Percentiles rank a stretch among this genome's conserved stretches.
Conservation (phyloP, 2,888 invertebrate genomes). For the Chelonus formosanus region DNA sequence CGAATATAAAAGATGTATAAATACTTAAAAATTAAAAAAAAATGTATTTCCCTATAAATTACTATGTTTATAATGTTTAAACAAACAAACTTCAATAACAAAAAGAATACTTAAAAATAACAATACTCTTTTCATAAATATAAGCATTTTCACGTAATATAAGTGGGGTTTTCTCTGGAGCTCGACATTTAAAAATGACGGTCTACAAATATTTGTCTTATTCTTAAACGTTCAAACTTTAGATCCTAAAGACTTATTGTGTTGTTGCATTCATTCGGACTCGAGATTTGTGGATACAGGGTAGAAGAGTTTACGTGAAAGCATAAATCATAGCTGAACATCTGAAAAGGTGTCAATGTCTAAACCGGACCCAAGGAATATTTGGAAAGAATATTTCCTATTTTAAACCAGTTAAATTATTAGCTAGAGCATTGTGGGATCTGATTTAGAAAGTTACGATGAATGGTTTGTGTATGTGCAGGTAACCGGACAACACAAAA, state of each 20-base stretch:
- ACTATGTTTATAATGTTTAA: too few species aligned
- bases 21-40: too few species aligned
- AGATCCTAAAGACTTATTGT: too few species aligned
- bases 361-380: constrained; percentile 31
- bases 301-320: neutral
- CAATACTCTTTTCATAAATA: too few species aligned
- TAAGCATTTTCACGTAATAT: too few species aligned
- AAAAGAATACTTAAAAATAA: too few species aligned
- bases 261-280: too few species aligned
- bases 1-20: too few species aligned
- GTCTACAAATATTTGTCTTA: neutral
- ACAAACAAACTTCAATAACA: too few species aligned
- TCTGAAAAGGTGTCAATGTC: constrained; percentile 17
- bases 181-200: neutral
- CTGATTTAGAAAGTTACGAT: constrained; percentile 25
- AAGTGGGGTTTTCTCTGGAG: too few species aligned
- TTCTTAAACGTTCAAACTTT: neutral
- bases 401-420: constrained; percentile 45
- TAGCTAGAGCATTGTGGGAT: constrained; percentile 39
- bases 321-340: constrained; percentile 22
- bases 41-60: too few species aligned
- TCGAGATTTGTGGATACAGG: neutral
- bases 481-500: constrained; percentile 33
- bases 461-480: constrained; percentile 34
- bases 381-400: constrained; percentile 33